These are phyloP conservation scores for Drosophila conformis DNA, from an alignment of 2,888 invertebrate species.

Conservation along the genomic window DNA sequence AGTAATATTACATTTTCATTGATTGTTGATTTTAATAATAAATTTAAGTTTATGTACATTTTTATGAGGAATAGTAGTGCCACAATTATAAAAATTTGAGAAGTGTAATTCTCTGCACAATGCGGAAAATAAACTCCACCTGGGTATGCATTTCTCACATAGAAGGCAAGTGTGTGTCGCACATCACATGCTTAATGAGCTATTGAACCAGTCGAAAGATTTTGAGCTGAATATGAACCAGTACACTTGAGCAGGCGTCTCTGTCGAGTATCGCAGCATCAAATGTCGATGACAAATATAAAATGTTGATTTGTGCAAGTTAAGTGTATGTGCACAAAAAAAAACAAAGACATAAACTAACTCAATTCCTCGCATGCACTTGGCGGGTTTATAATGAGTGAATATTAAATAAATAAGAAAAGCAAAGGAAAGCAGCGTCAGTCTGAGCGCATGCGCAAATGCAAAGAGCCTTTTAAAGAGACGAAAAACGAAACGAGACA, in stretches of 20 bases:
- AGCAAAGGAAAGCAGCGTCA: slow-evolving; percentile 33
- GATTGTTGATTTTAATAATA: neutral
- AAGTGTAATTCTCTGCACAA: neutral
- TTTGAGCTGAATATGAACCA: slow-evolving; percentile 43
- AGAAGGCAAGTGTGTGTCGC: neutral
- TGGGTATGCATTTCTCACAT: slow-evolving; percentile 11
- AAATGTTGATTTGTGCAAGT: slow-evolving; percentile 65
- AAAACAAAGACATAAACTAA: slow-evolving; percentile 31
- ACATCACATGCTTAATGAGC: slow-evolving; percentile 17
- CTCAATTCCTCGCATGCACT: slow-evolving; percentile 29
- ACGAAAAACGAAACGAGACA: slow-evolving; percentile 33
- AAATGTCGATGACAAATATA: slow-evolving; percentile 41
- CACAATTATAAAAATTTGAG: neutral
- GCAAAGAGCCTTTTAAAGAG: slow-evolving; percentile 34
- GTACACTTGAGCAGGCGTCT: slow-evolving; percentile 58
- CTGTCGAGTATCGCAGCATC: slow-evolving; percentile 52
- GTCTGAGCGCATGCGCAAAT: slow-evolving; percentile 57
- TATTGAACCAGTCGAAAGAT: slow-evolving; percentile 39
- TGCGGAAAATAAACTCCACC: neutral
- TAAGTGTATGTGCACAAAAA: slow-evolving; percentile 54
- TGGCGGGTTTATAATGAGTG: slow-evolving; percentile 41
- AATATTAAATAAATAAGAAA: slow-evolving; percentile 9
- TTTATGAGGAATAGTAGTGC: neutral
- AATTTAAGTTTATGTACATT: neutral
- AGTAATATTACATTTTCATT: neutral